Evolutionary conservation across 2,797 vertebrate species (phyloP).

Genomic region (Neosilurus mollespiculum): DNA sequence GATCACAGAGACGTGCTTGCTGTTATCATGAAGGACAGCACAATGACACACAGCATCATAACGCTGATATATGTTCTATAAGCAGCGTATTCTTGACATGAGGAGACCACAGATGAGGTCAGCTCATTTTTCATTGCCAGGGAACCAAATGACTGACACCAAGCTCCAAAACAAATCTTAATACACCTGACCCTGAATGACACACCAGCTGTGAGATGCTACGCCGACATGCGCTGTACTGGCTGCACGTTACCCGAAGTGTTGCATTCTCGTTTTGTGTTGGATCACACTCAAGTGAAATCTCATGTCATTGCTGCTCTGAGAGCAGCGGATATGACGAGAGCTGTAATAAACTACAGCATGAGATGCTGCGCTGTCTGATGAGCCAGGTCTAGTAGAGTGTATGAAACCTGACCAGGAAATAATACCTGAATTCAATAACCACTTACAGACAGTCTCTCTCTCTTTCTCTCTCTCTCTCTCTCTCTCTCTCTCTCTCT

Average conservation of each 20-base stretch:
- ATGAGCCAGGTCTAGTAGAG: slow-evolving; percentile 37
- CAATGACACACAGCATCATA: slow-evolving; percentile 19
- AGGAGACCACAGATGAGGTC: slow-evolving; percentile 9
- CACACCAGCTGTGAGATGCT: not conserved
- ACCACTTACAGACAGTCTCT: slow-evolving; percentile 7
- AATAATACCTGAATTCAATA: slow-evolving; percentile 38
- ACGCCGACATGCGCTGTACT: not conserved
- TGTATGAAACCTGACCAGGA: slow-evolving; percentile 41
- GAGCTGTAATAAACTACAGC: slow-evolving; percentile 64
- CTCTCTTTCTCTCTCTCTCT: not conserved
- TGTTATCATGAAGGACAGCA: slow-evolving; percentile 59
- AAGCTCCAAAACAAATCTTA: not conserved
- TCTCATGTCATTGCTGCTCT: not conserved
- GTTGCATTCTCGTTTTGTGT: not conserved
- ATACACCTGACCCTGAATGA: not conserved
- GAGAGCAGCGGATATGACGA: slow-evolving; percentile 41
- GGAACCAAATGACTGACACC: slow-evolving; percentile 1
- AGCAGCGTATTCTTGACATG: slow-evolving; percentile 14
- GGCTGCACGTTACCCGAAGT: not conserved
- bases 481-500: not conserved
- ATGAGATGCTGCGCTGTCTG: slow-evolving; percentile 35
- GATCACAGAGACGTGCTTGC: slow-evolving; percentile 49
- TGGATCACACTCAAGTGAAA: not conserved
- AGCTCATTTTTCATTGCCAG: slow-evolving; percentile 32
- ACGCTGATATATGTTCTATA: slow-evolving; percentile 53